Evolutionary conservation across 2,113 vertebrate species (phyloP).

Genomic region (Centropus bengalensis): DNA sequence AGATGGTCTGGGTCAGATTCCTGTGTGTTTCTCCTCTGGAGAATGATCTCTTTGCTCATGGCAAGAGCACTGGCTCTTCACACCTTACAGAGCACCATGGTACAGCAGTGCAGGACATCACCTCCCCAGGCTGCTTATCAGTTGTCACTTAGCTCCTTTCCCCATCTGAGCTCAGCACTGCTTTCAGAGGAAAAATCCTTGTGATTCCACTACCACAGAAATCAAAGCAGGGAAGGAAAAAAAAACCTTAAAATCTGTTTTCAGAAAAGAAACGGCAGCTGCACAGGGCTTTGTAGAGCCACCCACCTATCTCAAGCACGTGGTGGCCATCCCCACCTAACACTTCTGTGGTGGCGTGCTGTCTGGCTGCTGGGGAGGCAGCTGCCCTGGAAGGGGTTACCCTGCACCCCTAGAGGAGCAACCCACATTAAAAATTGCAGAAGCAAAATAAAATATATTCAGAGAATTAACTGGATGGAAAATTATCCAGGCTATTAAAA

Average conservation of each 20-base stretch:
- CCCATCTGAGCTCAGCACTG: neutral
- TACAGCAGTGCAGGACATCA: neutral
- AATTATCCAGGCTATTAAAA: conserved; percentile 73
- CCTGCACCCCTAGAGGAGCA: neutral
- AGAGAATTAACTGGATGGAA: conserved; percentile 68
- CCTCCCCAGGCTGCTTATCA: neutral
- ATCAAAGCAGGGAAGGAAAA: neutral
- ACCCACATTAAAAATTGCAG: neutral
- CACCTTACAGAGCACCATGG: neutral
- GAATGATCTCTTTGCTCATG: neutral
- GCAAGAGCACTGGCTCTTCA: neutral
- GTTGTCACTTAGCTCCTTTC: neutral
- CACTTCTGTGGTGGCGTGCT: accelerated
- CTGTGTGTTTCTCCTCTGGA: neutral
- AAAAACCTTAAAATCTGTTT: neutral
- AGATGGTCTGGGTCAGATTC: accelerated
- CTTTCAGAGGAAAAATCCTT: conserved; percentile 22
- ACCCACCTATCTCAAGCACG: neutral
- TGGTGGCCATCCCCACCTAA: neutral
- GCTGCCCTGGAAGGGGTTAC: neutral
- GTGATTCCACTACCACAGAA: neutral
- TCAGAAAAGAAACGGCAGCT: neutral
- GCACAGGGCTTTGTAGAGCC: neutral
- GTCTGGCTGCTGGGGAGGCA: neutral
- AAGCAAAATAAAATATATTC: conserved; percentile 38